These are phyloP conservation scores for Apodemus speciosus DNA, from an alignment of 2,113 vertebrate genomes.

Conservation along the genomic window DNA sequence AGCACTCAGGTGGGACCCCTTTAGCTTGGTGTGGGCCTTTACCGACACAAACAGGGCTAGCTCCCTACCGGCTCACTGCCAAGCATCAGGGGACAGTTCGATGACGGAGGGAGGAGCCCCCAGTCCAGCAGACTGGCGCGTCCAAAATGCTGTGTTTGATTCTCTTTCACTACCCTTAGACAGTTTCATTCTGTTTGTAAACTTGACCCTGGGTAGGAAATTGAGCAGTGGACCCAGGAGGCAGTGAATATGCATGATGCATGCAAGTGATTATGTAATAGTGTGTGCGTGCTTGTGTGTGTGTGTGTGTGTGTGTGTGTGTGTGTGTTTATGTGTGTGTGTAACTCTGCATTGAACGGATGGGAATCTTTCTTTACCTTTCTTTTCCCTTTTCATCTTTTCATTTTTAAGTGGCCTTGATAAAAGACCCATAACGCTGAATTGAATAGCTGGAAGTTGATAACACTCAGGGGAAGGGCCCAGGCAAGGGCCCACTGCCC, in stretches of 20 bases:
- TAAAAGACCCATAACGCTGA: slow-evolving; percentile 89
- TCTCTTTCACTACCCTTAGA: slow-evolving; percentile 58
- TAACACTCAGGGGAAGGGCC: slow-evolving; percentile 84
- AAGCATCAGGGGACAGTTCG: not conserved
- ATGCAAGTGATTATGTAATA: slow-evolving; percentile 77
- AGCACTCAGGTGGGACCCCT: not conserved
- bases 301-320: slow-evolving; percentile 21
- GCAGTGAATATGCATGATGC: slow-evolving; percentile 63
- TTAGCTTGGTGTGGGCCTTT: not conserved
- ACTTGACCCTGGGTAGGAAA: not conserved
- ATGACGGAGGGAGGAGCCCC: not conserved
- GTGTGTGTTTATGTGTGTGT: slow-evolving; percentile 47
- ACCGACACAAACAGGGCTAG: not conserved
- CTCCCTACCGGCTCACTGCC: not conserved
- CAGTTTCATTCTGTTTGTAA: slow-evolving; percentile 10
- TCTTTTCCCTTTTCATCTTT: slow-evolving; percentile 8
- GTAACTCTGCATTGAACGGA: slow-evolving; percentile 57
- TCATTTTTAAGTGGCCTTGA: slow-evolving; percentile 58
- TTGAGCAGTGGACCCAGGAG: not conserved
- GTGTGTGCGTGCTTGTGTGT: slow-evolving; percentile 67
- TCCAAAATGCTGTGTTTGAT: not conserved
- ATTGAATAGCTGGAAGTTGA: slow-evolving; percentile 87
- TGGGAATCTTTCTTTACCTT: slow-evolving; percentile 3
- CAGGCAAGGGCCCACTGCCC: slow-evolving; percentile 84
- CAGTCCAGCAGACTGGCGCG: not conserved